phyloP scores from a whole-genome alignment of 2,113 vertebrate species.

The Sylvietta virens region DNA sequence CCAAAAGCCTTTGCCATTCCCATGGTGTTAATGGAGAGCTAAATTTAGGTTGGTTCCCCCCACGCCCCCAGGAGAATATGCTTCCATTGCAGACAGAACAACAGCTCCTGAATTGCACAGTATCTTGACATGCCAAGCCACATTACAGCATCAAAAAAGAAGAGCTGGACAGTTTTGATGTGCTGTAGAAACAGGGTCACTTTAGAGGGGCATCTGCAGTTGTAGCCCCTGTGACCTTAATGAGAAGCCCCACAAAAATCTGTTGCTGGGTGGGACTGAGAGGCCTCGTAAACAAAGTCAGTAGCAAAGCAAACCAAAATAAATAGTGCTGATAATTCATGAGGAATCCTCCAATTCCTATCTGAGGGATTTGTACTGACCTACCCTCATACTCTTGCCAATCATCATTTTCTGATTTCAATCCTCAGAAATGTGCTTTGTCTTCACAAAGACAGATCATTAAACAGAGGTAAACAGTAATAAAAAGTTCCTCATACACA shows the following conservation, averaged over 20 bases:
- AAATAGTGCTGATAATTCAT: not conserved
- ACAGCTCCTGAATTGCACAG: not conserved
- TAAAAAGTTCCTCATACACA: not conserved
- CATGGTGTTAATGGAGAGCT: not conserved
- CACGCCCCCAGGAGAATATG: not conserved
- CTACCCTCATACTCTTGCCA: not conserved
- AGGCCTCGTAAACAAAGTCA: not conserved
- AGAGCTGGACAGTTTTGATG: conserved; percentile 1
- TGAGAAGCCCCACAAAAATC: not conserved
- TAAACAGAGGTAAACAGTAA: conserved; percentile 32
- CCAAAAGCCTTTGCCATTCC: not conserved
- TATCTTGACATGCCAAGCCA: conserved; percentile 13
- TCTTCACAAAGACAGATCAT: conserved; percentile 2
- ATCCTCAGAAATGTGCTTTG: not conserved
- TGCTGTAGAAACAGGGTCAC: not conserved
- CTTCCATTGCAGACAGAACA: not conserved
- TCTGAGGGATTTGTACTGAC: not conserved
- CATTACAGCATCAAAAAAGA: not conserved
- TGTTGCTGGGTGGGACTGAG: not conserved
- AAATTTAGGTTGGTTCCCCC: not conserved
- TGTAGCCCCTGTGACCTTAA: not conserved
- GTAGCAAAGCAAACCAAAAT: not conserved
- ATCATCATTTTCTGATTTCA: not conserved
- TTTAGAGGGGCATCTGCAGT: not conserved
- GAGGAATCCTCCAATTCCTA: not conserved